These are phyloP conservation scores for Capitulum mitella DNA, from an alignment of 2,888 invertebrate genomes.

Conservation along the genomic window DNA sequence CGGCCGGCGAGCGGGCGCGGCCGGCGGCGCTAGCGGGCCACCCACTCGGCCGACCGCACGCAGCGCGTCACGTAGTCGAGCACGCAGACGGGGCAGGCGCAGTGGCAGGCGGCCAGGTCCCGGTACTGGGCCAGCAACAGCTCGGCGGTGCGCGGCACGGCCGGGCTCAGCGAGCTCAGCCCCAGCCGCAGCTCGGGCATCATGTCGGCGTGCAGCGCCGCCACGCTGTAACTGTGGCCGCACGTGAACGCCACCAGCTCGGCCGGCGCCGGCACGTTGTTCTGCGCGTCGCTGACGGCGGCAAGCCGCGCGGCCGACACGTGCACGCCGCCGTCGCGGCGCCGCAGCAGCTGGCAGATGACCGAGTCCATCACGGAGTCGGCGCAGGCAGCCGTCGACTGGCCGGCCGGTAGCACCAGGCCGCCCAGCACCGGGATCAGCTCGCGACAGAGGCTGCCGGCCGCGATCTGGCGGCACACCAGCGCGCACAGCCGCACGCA, in stretches of 20 bases:
- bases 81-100: slow-evolving; percentile 8
- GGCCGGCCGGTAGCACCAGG: not conserved
- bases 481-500: not conserved
- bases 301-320: not conserved
- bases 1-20: too few species aligned
- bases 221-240: not conserved
- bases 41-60: not conserved
- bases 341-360: slow-evolving; percentile 7
- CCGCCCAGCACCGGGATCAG: not conserved
- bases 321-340: not conserved
- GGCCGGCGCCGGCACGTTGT: not conserved
- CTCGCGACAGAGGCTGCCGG: not conserved
- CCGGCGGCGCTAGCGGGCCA: not conserved
- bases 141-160: not conserved
- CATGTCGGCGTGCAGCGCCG: not conserved
- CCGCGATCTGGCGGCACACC: not conserved
- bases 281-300: not conserved
- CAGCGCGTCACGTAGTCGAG: slow-evolving; percentile 3
- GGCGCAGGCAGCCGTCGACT: not conserved
- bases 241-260: not conserved
- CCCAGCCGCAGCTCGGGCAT: not conserved
- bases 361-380: slow-evolving; percentile 2
- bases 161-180: not conserved
- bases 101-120: not conserved
- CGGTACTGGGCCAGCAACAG: slow-evolving; percentile 15